These are phyloP conservation scores for Mustelus asterias DNA, from an alignment of 2,113 vertebrate genomes.

Conservation along the genomic window DNA sequence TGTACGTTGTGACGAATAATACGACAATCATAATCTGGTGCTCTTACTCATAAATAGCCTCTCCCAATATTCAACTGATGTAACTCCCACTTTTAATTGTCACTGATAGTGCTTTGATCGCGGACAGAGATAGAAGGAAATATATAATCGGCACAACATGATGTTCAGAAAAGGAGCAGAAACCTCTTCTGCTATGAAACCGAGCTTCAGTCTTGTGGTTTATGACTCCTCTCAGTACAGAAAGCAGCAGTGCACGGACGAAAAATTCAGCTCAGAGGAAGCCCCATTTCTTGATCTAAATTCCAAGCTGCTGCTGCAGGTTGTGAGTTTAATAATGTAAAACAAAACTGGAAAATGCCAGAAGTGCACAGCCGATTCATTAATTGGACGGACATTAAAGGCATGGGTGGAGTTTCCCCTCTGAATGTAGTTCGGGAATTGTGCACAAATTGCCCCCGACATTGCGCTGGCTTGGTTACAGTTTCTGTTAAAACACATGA, in stretches of 20 bases:
- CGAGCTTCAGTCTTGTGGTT: not conserved
- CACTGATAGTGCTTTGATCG: not conserved
- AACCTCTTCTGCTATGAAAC: not conserved
- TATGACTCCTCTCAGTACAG: not conserved
- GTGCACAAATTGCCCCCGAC: not conserved
- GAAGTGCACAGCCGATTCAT: not conserved
- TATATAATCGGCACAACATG: not conserved
- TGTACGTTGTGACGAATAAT: too few relatives aligned
- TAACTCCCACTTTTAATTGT: not conserved
- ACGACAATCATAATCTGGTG: too few relatives aligned
- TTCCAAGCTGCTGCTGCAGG: not conserved
- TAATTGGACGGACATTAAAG: not conserved
- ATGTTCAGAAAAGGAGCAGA: not conserved
- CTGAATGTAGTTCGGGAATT: too few relatives aligned
- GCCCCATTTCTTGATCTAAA: not conserved
- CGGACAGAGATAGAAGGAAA: not conserved
- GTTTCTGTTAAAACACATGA: not conserved
- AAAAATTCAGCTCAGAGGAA: not conserved
- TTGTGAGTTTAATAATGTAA: not conserved
- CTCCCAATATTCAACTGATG: too few relatives aligned
- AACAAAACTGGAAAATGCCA: not conserved
- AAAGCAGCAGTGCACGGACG: not conserved
- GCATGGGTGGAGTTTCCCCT: not conserved
- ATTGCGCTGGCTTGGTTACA: not conserved
- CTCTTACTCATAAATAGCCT: too few relatives aligned